Base-by-base conservation (phyloP, 2,797 vertebrate species). In the Pipistrellus kuhlii region DNA sequence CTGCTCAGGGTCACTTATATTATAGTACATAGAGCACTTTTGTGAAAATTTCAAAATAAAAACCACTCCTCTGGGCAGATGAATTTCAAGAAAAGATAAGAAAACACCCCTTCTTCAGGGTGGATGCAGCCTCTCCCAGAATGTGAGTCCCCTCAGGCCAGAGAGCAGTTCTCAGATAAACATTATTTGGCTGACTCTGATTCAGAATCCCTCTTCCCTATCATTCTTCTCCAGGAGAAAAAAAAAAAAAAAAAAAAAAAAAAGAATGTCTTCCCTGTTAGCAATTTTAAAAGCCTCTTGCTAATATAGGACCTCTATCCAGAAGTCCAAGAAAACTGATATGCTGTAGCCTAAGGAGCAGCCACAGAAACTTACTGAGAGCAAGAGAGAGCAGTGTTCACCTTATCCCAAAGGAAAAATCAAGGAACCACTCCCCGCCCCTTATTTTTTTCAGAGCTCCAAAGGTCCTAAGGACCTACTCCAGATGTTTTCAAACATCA, bases 401-500 rank as follows among this genome's bases (percentile, higher is more conserved):
- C 82, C 30, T 78, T 76, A 44, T 14, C 8, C 13, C 51, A 75
- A 68, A 91, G 53, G 55, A 82, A 94, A 53, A 88, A 53, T 21
- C 38, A 81, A 85, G 25, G 13, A 30, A 48, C 51, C 51, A 8
- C 15, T 2, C 7, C 53, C 53, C 3, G 20, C 2, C 21, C 48
- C 1, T 15, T 51, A 17, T 55, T 55, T 55, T 85, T 88, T 35
- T 23, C 55, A 91, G 77, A 30, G 17, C 2, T 12, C 8, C 27
- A 66, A 11, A 4, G 12, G 17, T 14, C 44, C 77, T 90, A 6
- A 92, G 81, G 46, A 85, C 25, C 14, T 90, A 68, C 55, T 93
- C 59, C 14, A 75, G 81, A 91, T 64, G 15, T 57, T 92, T 86
- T 91, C 57, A 89, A 88, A 88, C 12, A 82, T 53, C 64, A 41